These are phyloP conservation scores for Danio aesculapii DNA, from an alignment of 2,797 vertebrate genomes.

Conservation along the genomic window DNA sequence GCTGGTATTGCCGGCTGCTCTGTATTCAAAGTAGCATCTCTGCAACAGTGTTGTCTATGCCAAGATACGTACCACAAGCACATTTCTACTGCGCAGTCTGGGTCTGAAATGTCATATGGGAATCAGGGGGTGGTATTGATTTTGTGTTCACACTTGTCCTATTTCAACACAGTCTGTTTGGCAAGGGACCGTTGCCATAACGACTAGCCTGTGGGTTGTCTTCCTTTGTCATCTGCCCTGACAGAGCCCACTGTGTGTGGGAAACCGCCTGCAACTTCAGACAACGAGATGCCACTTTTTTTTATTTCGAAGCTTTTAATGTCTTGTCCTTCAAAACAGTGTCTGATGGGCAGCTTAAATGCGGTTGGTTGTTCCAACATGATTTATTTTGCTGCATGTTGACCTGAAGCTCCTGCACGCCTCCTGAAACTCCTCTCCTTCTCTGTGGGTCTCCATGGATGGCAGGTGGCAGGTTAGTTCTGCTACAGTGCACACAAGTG, in stretches of 20 bases:
- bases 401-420: constrained; percentile 23
- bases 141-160: constrained; percentile 74
- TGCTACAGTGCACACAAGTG: constrained; percentile 26
- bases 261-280: constrained; percentile 62
- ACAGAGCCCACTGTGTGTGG: constrained; percentile 71
- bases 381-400: constrained; percentile 24
- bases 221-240: constrained; percentile 78
- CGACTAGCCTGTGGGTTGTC: constrained; percentile 74
- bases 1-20: background rate
- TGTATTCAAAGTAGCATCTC: background rate
- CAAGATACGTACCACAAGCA: constrained; percentile 29
- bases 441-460: constrained; percentile 27
- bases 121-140: constrained; percentile 66
- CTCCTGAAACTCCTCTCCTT: constrained; percentile 13
- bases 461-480: constrained; percentile 36
- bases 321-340: constrained; percentile 37
- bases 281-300: constrained; percentile 33
- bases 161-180: constrained; percentile 77
- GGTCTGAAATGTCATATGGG: constrained; percentile 75
- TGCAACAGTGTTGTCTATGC: constrained; percentile 5
- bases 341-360: constrained; percentile 20
- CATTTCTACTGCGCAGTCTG: constrained; percentile 63
- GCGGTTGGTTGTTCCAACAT: background rate
- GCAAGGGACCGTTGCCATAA: constrained; percentile 79
- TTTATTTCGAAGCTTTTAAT: constrained; percentile 34